Evolutionary conservation across 2,113 vertebrate species (phyloP).

Genomic region (Setophaga kirtlandii): DNA sequence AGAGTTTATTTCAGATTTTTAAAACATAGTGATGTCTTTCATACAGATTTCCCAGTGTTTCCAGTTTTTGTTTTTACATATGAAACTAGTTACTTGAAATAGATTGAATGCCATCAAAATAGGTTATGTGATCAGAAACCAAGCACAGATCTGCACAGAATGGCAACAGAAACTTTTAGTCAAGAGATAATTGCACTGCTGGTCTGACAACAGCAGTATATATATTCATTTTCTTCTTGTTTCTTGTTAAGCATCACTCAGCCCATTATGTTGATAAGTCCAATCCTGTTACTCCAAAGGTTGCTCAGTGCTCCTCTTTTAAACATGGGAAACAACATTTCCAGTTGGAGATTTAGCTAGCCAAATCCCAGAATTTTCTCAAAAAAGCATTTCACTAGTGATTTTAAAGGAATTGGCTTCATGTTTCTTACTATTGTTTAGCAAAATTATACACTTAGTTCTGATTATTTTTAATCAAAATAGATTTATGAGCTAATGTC

Average conservation of each 20-base stretch:
- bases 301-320: fast-evolving
- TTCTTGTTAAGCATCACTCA: not conserved
- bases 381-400: not conserved
- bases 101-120: not conserved
- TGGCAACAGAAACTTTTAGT: not conserved
- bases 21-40: not conserved
- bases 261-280: not conserved
- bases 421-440: not conserved
- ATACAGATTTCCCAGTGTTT: not conserved
- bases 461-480: not conserved
- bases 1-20: not conserved
- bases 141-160: not conserved
- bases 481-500: not conserved
- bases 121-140: not conserved
- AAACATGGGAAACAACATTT: not conserved
- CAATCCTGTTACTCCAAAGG: fast-evolving
- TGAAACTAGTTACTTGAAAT: not conserved
- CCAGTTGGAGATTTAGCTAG: not conserved
- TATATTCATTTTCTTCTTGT: not conserved
- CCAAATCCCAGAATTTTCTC: not conserved
- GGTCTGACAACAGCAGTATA: not conserved
- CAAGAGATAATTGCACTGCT: not conserved
- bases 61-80: not conserved
- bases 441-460: not conserved
- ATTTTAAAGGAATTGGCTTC: not conserved